phyloP scores from a whole-genome alignment of 2,113 vertebrate genomes.

The Crocuta crocuta region DNA sequence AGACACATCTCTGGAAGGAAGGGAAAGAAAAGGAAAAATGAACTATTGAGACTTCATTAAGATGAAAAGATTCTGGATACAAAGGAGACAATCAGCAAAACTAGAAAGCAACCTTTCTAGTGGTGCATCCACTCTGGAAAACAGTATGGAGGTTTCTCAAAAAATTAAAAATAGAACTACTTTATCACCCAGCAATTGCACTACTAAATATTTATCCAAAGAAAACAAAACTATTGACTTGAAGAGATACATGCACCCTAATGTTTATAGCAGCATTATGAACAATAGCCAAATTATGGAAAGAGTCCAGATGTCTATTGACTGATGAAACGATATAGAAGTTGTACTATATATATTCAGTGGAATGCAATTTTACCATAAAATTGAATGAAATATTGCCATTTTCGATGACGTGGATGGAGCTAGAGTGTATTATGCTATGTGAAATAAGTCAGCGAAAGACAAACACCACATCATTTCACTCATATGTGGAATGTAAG shows the following conservation, averaged over 20 bases:
- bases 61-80: too few species aligned
- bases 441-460: background rate
- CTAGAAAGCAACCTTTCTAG: too few species aligned
- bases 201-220: background rate
- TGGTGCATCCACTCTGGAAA: too few species aligned
- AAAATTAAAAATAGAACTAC: background rate
- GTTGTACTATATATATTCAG: too few species aligned
- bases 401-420: background rate
- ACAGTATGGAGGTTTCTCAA: too few species aligned
- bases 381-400: background rate
- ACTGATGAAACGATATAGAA: background rate
- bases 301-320: background rate
- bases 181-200: background rate
- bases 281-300: background rate
- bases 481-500: background rate
- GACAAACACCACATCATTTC: background rate
- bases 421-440: background rate
- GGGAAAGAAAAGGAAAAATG: too few species aligned
- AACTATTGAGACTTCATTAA: too few species aligned
- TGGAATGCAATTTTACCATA: too few species aligned
- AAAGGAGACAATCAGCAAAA: too few species aligned
- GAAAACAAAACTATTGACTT: background rate
- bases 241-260: background rate
- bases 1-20: too few species aligned
- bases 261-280: background rate